Percentiles rank a stretch among this genome's conserved stretches.
Conservation (phyloP, 35 echinoderm and acorn worm species). For the Heliocidaris erythrogramma region DNA sequence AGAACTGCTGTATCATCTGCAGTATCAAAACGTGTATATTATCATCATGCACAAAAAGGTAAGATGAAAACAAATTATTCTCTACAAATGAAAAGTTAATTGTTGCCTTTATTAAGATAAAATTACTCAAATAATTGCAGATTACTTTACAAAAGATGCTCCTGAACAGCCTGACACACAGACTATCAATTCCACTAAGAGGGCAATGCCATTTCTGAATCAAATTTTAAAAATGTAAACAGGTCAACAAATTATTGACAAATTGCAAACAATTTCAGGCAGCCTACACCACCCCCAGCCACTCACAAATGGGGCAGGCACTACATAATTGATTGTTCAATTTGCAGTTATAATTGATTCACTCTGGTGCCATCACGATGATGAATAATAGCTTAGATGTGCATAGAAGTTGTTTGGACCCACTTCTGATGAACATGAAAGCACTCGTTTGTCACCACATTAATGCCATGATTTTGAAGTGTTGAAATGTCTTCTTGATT, state of each 20-base stretch:
- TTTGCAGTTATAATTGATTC: conserved; percentile 18
- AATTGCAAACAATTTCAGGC: neutral
- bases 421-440: neutral
- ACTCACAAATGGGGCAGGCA: neutral
- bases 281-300: neutral
- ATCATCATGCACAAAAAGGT: no score
- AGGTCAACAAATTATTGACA: neutral
- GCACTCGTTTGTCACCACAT: neutral
- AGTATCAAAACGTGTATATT: no score
- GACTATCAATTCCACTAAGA: neutral
- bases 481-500: no score
- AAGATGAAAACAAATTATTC: no score
- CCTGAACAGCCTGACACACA: neutral
- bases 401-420: neutral
- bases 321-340: conserved; percentile 3
- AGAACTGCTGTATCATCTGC: no score
- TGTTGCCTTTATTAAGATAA: no score
- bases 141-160: neutral
- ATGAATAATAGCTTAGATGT: neutral
- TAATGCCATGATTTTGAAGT: no score
- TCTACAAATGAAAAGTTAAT: no score
- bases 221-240: neutral
- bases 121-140: no score
- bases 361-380: neutral
- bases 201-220: conserved; percentile 1